These are phyloP conservation scores for Lepilemur septentrionalis DNA, from an alignment of 2,797 vertebrate species.

Conservation along the genomic window DNA sequence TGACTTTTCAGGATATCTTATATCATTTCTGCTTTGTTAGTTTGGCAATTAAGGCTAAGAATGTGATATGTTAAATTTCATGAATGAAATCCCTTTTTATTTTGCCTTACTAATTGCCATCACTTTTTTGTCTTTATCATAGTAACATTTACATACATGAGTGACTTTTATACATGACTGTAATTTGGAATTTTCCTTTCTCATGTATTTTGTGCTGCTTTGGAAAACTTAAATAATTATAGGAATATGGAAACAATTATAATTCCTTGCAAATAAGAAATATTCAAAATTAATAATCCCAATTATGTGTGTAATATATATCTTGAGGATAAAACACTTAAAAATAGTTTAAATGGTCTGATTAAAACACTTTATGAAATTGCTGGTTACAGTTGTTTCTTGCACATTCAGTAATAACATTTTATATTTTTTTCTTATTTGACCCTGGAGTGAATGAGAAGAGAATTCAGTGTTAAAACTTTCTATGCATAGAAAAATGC, in stretches of 20 bases:
- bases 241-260: background rate
- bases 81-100: background rate
- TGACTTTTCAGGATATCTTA: background rate
- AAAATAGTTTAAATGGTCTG: background rate
- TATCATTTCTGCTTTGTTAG: background rate
- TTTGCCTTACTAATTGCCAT: background rate
- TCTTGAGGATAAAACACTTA: background rate
- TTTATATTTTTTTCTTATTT: background rate
- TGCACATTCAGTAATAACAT: background rate
- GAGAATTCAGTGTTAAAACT: background rate
- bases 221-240: background rate
- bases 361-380: background rate
- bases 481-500: background rate
- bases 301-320: background rate
- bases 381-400: background rate
- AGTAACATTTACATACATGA: background rate
- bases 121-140: background rate
- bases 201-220: background rate
- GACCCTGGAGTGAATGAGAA: background rate
- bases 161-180: background rate
- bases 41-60: background rate
- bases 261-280: background rate
- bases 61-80: background rate
- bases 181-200: background rate
- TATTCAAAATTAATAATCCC: background rate